phyloP scores from a whole-genome alignment of 2,888 invertebrate species.

The Polyommatus icarus region DNA sequence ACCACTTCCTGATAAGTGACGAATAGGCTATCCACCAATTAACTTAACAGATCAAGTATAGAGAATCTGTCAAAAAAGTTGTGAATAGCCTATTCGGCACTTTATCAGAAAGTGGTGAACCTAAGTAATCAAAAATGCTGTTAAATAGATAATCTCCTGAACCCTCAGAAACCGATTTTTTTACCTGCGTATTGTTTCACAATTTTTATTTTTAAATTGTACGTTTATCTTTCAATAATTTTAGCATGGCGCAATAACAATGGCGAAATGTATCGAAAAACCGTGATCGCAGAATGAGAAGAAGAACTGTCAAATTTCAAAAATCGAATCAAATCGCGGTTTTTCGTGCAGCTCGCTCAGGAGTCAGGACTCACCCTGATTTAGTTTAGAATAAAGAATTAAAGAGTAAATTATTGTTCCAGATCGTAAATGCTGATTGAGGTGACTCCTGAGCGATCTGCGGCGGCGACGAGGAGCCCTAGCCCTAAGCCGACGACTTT shows the following conservation, averaged over 20 bases:
- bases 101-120: too few species aligned
- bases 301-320: slow-evolving; percentile 8
- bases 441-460: slow-evolving; percentile 76
- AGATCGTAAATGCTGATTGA: slow-evolving; percentile 77
- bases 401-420: slow-evolving; percentile 76
- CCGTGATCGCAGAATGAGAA: slow-evolving; percentile 22
- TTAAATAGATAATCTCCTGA: too few species aligned
- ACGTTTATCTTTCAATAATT: neutral
- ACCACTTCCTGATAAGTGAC: too few species aligned
- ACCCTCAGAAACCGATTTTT: too few species aligned
- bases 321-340: slow-evolving; percentile 38
- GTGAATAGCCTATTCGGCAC: too few species aligned
- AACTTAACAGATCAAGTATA: too few species aligned
- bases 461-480: slow-evolving; percentile 43
- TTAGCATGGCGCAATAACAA: slow-evolving; percentile 8
- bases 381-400: slow-evolving; percentile 48
- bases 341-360: slow-evolving; percentile 71
- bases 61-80: too few species aligned
- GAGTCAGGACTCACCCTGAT: slow-evolving; percentile 48
- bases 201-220: neutral
- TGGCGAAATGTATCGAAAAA: slow-evolving; percentile 20
- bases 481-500: neutral
- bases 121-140: too few species aligned
- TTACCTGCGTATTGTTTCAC: too few species aligned
- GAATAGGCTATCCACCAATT: too few species aligned